Evolutionary conservation across 2,113 vertebrate species (phyloP).

Genomic region (Phainopepla nitens): DNA sequence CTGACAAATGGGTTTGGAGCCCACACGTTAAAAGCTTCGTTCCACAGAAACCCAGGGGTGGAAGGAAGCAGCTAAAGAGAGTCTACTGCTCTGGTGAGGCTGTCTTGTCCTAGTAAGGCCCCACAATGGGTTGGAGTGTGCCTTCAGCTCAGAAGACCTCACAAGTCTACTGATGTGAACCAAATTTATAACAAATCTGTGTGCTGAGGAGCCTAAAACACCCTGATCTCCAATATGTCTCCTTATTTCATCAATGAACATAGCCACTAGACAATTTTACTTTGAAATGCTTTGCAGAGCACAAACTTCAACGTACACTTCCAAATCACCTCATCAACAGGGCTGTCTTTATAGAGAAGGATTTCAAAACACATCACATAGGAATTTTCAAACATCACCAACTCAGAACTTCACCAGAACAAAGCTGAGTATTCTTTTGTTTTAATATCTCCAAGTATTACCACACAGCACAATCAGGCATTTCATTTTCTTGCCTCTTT

Average conservation of each 20-base stretch:
- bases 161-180: background rate
- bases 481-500: background rate
- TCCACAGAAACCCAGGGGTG: background rate
- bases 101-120: background rate
- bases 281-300: background rate
- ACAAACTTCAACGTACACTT: background rate
- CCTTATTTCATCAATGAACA: background rate
- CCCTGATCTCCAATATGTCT: rapidly evolving
- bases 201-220: background rate
- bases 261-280: background rate
- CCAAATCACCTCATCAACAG: background rate
- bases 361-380: background rate
- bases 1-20: background rate
- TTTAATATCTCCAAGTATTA: background rate
- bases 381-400: background rate
- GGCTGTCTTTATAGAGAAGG: background rate
- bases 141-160: background rate
- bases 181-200: background rate
- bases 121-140: background rate
- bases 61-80: background rate
- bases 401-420: background rate
- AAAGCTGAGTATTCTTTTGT: background rate
- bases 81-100: background rate
- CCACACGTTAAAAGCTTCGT: background rate
- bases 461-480: background rate